Base-by-base conservation (phyloP, 2,113 vertebrate genomes). In the Brachyhypopomus occidentalis region DNA sequence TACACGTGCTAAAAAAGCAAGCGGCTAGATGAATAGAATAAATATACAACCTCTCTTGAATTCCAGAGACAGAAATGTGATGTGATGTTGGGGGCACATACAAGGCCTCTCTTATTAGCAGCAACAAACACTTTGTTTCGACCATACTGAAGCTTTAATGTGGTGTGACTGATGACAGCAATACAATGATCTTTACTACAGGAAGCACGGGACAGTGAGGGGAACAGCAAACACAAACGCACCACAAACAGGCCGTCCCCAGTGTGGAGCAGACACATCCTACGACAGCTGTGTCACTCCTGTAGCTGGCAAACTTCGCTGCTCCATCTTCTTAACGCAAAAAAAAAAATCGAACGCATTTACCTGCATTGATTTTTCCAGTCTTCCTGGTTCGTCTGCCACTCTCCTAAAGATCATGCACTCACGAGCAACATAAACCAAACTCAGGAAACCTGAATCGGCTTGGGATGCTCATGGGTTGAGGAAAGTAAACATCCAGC, bases 271-370 rank as follows among this genome's bases (percentile, higher is more conserved):
- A 41, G 3, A 59, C 55, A 48, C 38, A 69, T 17, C 74, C 74
- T 55, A 60, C 9, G 59, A 45, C 5, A 71, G 34, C 30, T 6
- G 12, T 27, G 3, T 27, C 16, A 17, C 7, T 38, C 30, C 27
- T 23, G 62, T 19, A 76, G 52, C n/a, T 55, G 30, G 23, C 63
- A 25, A 8, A 20, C 11, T 30, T 48, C 27, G 16, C 41, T 74
- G 36, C 20, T 70, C 34, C 69, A 78, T 75, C 73, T 71, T 36
- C 55, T 63, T 75, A 82, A 71, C 79, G 63, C 59, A 81, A 36
- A 75, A 22, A 72, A 82, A 79, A 22, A 72, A 82, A 79, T 36
- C 22, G n/a, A 82, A 82, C n/a, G 71, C 80, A 82, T 85, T 79
- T 82, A 79, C 62, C 75, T 27, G 3, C 75, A 85, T 81, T 82